These are phyloP conservation scores for Rotaria magnacalcarata DNA, from an alignment of 2,888 invertebrate species.

Conservation along the genomic window DNA sequence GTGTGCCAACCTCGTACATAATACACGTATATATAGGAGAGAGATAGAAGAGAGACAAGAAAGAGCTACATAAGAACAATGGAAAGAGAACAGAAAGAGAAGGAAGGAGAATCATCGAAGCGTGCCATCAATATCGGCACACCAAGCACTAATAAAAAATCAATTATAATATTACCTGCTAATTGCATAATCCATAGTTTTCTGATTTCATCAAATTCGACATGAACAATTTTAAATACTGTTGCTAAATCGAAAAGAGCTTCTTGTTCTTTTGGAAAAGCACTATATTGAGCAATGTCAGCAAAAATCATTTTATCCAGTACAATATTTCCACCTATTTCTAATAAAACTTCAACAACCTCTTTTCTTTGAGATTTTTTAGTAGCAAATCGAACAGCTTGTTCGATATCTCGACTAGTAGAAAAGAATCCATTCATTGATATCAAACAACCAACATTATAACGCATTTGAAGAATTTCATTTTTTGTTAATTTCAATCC, in stretches of 20 bases:
- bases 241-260: conserved; percentile 16
- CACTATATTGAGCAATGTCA: background rate
- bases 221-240: background rate
- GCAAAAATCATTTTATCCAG: background rate
- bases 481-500: conserved; percentile 1
- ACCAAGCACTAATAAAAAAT: too few relatives aligned
- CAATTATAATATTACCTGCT: background rate
- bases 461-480: background rate
- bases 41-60: too few relatives aligned
- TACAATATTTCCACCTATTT: background rate
- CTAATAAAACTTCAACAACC: background rate
- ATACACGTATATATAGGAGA: too few relatives aligned
- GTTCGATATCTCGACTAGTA: background rate
- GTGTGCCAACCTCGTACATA: too few relatives aligned
- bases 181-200: background rate
- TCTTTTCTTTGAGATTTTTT: background rate
- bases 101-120: too few relatives aligned
- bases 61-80: too few relatives aligned
- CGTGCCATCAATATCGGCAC: too few relatives aligned
- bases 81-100: too few relatives aligned
- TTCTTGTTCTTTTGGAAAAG: conserved; percentile 14
- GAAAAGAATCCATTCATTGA: conserved; percentile 31
- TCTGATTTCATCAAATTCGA: background rate
- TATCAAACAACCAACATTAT: background rate
- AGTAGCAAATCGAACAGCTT: background rate